These are phyloP conservation scores for Lacerta viridis DNA, from an alignment of 2,797 vertebrate genomes.

Conservation along the genomic window DNA sequence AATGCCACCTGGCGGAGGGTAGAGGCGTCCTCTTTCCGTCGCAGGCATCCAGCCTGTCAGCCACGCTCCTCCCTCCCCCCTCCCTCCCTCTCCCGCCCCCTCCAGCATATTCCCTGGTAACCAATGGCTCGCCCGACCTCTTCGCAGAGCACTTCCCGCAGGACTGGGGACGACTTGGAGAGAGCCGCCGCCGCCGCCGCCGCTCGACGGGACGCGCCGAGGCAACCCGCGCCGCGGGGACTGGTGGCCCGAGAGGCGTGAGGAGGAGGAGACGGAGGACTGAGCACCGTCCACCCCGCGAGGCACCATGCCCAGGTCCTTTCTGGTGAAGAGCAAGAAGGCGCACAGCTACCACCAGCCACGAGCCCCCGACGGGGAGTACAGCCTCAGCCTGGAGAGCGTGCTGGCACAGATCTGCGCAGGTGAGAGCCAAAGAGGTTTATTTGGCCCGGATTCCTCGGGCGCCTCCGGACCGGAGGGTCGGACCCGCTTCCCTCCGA, in stretches of 20 bases:
- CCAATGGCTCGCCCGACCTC: conserved; percentile 63
- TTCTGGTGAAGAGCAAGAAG: conserved; percentile 97
- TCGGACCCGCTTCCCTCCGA: neutral
- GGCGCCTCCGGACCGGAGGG: neutral
- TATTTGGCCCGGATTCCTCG: neutral
- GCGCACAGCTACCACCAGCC: conserved; percentile 98
- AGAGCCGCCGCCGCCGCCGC: neutral
- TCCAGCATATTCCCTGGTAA: conserved; percentile 38
- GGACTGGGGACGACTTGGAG: conserved; percentile 24
- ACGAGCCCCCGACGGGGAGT: conserved; percentile 87
- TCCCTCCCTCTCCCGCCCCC: neutral
- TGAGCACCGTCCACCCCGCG: neutral
- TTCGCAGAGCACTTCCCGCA: neutral
- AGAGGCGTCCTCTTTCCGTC: conserved; percentile 13
- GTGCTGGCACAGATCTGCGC: conserved; percentile 87
- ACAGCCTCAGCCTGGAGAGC: conserved; percentile 81
- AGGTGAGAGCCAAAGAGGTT: conserved; percentile 83
- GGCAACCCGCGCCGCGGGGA: conserved; percentile 41
- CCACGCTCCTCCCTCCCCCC: neutral
- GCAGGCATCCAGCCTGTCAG: neutral
- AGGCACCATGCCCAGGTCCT: conserved; percentile 92
- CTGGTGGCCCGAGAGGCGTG: neutral
- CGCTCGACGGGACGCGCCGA: conserved; percentile 38
- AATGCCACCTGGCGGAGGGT: conserved; percentile 88
- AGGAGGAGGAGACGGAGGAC: conserved; percentile 3